phyloP scores from a whole-genome alignment of 37 sponge, comb jelly and placozoan species.

The Halisarca cf. caerulea region DNA sequence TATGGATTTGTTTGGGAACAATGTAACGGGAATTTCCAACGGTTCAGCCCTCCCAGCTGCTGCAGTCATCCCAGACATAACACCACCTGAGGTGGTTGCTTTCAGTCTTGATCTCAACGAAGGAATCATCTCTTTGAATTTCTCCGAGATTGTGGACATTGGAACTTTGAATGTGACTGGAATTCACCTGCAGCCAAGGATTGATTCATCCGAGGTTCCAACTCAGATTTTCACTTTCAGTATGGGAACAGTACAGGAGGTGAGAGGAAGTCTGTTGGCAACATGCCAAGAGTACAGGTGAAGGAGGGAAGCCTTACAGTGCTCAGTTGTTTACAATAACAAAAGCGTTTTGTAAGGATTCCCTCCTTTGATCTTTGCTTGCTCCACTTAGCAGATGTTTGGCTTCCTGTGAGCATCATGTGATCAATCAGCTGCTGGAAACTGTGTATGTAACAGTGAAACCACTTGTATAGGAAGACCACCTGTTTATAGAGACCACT shows the following conservation, averaged over 20 bases:
- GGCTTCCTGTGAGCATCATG: too few species aligned
- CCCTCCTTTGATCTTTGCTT: too few species aligned
- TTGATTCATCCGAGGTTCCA: constrained; percentile 58
- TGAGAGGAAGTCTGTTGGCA: too few species aligned
- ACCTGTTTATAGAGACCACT: too few species aligned
- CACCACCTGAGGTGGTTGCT: constrained; percentile 56
- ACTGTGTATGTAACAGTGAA: too few species aligned
- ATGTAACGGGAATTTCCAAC: constrained; percentile 33
- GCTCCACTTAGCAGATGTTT: too few species aligned
- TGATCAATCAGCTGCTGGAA: too few species aligned
- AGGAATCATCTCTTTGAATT: constrained; percentile 61
- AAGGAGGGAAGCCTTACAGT: too few species aligned
- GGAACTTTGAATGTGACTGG: constrained; percentile 35
- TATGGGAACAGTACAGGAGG: constrained; percentile 42
- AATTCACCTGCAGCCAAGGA: constrained; percentile 64
- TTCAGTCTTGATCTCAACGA: constrained; percentile 70
- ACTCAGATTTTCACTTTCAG: constrained; percentile 48
- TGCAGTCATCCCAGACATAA: constrained; percentile 46
- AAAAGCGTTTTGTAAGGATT: too few species aligned
- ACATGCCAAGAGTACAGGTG: too few species aligned
- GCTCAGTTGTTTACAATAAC: too few species aligned
- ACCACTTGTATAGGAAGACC: too few species aligned
- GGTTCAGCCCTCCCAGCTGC: constrained; percentile 31
- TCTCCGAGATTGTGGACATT: constrained; percentile 73
- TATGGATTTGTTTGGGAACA: constrained; percentile 74